A percentile compares a stretch with the other conserved stretches of the same genome.
Conservation (phyloP, 2,113 vertebrate genomes). For the Acanthochromis polyacanthus region DNA sequence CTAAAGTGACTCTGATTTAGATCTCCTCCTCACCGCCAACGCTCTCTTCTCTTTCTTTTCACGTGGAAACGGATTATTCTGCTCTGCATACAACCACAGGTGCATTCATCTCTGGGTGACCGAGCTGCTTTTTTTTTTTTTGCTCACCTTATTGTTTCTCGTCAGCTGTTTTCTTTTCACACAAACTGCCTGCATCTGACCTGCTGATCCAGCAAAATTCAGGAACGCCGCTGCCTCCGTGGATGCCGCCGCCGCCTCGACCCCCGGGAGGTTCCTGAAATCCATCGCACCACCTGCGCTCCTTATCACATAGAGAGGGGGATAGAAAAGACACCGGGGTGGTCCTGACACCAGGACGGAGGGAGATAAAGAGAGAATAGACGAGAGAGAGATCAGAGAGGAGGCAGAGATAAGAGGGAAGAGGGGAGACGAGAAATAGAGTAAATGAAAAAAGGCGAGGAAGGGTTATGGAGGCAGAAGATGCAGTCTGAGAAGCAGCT, state of each 20-base stretch:
- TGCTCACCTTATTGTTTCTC: constrained; percentile 43
- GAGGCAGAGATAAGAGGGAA: constrained; percentile 9
- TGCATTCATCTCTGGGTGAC: constrained; percentile 53
- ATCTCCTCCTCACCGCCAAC: constrained; percentile 8
- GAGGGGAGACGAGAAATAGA: neutral
- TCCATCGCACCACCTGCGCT: constrained; percentile 59
- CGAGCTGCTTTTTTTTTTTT: constrained; percentile 16
- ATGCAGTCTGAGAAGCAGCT: constrained; percentile 36
- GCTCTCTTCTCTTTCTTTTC: constrained; percentile 6
- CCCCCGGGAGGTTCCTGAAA: constrained; percentile 51
- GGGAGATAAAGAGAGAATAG: neutral
- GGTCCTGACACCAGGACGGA: constrained; percentile 8
- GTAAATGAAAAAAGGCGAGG: neutral
- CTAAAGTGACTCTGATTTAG: constrained; percentile 66
- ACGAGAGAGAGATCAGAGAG: constrained; percentile 10
- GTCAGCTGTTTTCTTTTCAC: constrained; percentile 67
- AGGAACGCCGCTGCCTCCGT: no score
- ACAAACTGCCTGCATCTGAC: constrained; percentile 41
- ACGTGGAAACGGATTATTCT: constrained; percentile 55
- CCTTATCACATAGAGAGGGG: constrained; percentile 37
- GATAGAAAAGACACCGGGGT: constrained; percentile 8
- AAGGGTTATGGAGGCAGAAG: constrained; percentile 12
- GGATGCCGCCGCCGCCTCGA: constrained; percentile 3
- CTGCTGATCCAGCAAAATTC: constrained; percentile 63
- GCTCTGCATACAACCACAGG: neutral